phyloP scores from a whole-genome alignment of 2,888 invertebrate genomes.

The Phania funesta region DNA sequence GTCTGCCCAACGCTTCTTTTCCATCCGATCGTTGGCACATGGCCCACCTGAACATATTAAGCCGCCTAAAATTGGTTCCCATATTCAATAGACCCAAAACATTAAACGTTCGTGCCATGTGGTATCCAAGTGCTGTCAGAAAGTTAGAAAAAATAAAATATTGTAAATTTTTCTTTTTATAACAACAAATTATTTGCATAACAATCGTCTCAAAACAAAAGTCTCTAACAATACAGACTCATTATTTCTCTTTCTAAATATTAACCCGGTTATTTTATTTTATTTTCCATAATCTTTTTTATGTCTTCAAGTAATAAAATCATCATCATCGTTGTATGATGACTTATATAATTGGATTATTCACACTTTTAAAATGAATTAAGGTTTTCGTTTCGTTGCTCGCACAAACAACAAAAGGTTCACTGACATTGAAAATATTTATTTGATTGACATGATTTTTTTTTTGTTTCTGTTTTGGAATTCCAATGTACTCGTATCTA shows the following conservation, averaged over 20 bases:
- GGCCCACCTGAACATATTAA: too few species aligned
- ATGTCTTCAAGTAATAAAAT: neutral
- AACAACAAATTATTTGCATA: slow-evolving; percentile 9
- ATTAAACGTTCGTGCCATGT: too few species aligned
- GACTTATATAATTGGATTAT: slow-evolving; percentile 26
- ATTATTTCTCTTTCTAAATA: slow-evolving; percentile 24
- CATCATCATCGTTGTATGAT: too few species aligned
- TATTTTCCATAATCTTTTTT: neutral
- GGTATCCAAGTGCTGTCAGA: too few species aligned
- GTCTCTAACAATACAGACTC: neutral
- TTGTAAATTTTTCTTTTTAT: neutral
- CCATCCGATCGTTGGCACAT: too few species aligned
- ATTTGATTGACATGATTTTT: slow-evolving; percentile 41
- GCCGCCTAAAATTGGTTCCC: too few species aligned
- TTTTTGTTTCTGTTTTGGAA: neutral
- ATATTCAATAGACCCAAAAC: too few species aligned
- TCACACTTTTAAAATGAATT: slow-evolving; percentile 20
- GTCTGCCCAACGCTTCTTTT: too few species aligned
- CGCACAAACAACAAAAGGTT: slow-evolving; percentile 31
- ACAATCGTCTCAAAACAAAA: neutral
- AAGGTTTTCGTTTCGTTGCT: neutral
- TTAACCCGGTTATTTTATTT: slow-evolving; percentile 41
- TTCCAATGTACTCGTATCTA: neutral
- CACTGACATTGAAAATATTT: slow-evolving; percentile 57
- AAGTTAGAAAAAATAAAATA: too few species aligned